Evolutionary conservation across 2,113 vertebrate species (phyloP).

Genomic region (Syngnathus floridae): DNA sequence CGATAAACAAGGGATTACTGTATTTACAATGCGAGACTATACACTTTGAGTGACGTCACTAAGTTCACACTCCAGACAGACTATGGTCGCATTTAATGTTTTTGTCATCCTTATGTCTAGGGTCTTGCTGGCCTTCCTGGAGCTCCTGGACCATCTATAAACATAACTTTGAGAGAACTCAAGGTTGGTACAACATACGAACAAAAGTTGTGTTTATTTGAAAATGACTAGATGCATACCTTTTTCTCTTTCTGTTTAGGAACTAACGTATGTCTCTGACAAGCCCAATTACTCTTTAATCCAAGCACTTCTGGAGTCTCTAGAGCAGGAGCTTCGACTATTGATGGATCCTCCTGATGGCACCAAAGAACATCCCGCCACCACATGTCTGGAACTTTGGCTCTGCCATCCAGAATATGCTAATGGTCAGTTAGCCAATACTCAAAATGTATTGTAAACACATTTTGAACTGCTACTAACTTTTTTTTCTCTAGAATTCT

Average conservation of each 20-base stretch:
- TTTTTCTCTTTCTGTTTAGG: conserved; percentile 45
- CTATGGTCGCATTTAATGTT: background rate
- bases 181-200: conserved; percentile 54
- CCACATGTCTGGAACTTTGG: conserved; percentile 84
- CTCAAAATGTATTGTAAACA: background rate
- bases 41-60: too few species aligned
- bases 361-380: conserved; percentile 73
- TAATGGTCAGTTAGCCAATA: conserved; percentile 63
- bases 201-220: background rate
- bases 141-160: conserved; percentile 59
- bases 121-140: conserved; percentile 75
- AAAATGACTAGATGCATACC: background rate
- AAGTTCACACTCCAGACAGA: too few species aligned
- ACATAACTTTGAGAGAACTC: conserved; percentile 69
- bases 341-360: conserved; percentile 77
- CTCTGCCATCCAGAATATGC: conserved; percentile 74
- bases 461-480: background rate
- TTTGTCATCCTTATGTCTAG: conserved; percentile 50
- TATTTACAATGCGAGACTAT: too few species aligned
- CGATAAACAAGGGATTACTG: too few species aligned
- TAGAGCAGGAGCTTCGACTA: conserved; percentile 72
- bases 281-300: conserved; percentile 67
- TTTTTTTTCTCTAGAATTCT: too few species aligned
- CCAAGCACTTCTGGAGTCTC: conserved; percentile 69
- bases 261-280: conserved; percentile 71